A percentile compares a stretch with the other conserved stretches of the same genome.
These are phyloP conservation scores for Drosophila meridiana DNA, from an alignment of 2,888 invertebrate species.

Conservation along the genomic window DNA sequence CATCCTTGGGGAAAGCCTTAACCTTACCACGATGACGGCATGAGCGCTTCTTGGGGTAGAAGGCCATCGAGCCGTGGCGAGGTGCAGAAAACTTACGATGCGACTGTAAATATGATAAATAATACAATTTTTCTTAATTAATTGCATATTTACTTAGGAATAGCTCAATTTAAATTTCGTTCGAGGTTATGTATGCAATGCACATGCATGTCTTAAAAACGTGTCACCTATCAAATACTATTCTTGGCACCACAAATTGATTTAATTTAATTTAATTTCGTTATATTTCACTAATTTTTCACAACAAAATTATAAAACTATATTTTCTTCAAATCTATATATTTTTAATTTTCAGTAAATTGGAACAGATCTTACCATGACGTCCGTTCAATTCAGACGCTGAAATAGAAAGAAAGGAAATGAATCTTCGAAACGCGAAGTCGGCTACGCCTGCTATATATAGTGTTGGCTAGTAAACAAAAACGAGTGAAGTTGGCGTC, in stretches of 20 bases:
- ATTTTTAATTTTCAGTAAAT: neutral
- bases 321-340: neutral
- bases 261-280: neutral
- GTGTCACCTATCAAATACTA: neutral
- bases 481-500: constrained; percentile 19
- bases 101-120: constrained; percentile 89
- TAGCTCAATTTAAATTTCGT: neutral
- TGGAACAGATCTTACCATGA: constrained; percentile 73
- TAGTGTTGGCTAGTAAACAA: constrained; percentile 6
- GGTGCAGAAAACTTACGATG: constrained; percentile 99
- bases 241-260: neutral
- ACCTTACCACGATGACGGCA: constrained; percentile 98
- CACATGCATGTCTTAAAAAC: neutral
- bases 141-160: neutral
- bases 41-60: constrained; percentile 99
- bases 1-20: constrained; percentile 99
- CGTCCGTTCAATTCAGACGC: constrained; percentile 78
- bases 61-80: constrained; percentile 99
- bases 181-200: constrained; percentile 45
- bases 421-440: constrained; percentile 46
- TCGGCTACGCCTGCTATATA: constrained; percentile 39
- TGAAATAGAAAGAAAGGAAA: constrained; percentile 82
- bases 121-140: neutral
- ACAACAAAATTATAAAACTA: neutral
- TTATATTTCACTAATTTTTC: neutral